These are phyloP conservation scores for Tyto alba DNA, from an alignment of 2,113 vertebrate species.

Conservation along the genomic window DNA sequence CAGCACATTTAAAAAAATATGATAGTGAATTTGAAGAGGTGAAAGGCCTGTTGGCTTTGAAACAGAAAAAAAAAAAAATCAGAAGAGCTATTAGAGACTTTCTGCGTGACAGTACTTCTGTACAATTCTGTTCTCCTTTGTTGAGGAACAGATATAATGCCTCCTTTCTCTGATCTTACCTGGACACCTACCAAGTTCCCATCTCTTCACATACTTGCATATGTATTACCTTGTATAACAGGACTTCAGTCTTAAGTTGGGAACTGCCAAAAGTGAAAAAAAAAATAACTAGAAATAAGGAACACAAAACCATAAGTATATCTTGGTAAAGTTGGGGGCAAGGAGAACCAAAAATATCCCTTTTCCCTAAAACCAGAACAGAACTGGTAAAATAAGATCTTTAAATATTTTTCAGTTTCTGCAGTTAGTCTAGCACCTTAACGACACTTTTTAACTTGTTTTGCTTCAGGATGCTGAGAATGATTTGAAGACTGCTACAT, in stretches of 20 bases:
- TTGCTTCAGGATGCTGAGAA: neutral
- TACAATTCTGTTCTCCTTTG: neutral
- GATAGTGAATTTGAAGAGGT: neutral
- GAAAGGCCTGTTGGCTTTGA: neutral
- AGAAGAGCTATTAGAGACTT: neutral
- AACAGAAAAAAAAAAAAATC: neutral
- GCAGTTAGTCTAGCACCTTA: neutral
- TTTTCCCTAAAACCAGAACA: neutral
- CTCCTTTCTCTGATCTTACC: neutral
- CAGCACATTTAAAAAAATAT: neutral
- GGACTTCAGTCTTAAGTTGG: neutral
- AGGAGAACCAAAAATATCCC: neutral
- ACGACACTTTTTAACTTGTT: neutral
- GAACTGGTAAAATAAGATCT: neutral
- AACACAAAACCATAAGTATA: neutral
- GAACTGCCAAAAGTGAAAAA: constrained; percentile 6
- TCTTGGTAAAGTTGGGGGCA: neutral
- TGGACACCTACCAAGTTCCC: constrained; percentile 10
- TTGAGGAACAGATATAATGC: neutral
- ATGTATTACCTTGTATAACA: neutral
- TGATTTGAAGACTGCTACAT: neutral
- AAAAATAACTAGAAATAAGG: constrained; percentile 19
- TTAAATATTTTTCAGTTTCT: neutral
- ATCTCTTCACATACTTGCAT: neutral
- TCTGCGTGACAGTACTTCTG: neutral